A percentile compares a stretch with the other conserved stretches of the same genome.
Conservation (phyloP, 2,797 vertebrate genomes). For the Agapornis canus region DNA sequence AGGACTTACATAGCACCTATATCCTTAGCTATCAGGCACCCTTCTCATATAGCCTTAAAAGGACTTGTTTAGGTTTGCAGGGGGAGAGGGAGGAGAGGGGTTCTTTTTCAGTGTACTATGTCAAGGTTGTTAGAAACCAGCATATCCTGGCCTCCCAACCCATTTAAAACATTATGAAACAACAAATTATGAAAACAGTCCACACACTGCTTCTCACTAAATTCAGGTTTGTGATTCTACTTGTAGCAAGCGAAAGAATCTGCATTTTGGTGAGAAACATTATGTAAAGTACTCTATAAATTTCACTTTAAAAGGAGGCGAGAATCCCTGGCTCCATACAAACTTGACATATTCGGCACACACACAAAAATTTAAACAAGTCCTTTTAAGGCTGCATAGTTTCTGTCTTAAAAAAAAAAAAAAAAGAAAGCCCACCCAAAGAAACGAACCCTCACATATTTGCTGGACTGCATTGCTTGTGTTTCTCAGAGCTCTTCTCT, state of each 20-base stretch:
- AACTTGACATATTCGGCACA: slow-evolving; percentile 61
- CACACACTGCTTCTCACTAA: not conserved
- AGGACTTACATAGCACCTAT: slow-evolving; percentile 50
- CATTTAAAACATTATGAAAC: not conserved
- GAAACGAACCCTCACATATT: slow-evolving; percentile 3
- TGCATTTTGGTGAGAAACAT: slow-evolving; percentile 34
- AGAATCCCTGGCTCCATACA: slow-evolving; percentile 46
- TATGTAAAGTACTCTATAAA: slow-evolving; percentile 37
- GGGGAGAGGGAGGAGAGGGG: not conserved
- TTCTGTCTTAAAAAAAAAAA: slow-evolving; percentile 21
- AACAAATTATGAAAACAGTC: slow-evolving; percentile 18
- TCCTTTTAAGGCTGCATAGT: slow-evolving; percentile 75
- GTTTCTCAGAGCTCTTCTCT: slow-evolving; percentile 10
- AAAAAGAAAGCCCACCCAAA: not conserved
- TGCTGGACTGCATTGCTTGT: not conserved
- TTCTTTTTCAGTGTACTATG: slow-evolving; percentile 5
- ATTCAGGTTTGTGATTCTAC: not conserved
- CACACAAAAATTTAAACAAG: slow-evolving; percentile 73
- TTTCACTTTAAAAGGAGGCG: slow-evolving; percentile 64
- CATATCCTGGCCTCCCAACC: not conserved
- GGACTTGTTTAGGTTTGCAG: slow-evolving; percentile 59
- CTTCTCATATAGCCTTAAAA: slow-evolving; percentile 62
- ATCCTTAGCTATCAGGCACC: slow-evolving; percentile 5
- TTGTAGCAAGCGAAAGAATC: not conserved
- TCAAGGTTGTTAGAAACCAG: slow-evolving; percentile 40